Conservation (phyloP, 2,888 invertebrate genomes). For the Abrostola triplasia region DNA sequence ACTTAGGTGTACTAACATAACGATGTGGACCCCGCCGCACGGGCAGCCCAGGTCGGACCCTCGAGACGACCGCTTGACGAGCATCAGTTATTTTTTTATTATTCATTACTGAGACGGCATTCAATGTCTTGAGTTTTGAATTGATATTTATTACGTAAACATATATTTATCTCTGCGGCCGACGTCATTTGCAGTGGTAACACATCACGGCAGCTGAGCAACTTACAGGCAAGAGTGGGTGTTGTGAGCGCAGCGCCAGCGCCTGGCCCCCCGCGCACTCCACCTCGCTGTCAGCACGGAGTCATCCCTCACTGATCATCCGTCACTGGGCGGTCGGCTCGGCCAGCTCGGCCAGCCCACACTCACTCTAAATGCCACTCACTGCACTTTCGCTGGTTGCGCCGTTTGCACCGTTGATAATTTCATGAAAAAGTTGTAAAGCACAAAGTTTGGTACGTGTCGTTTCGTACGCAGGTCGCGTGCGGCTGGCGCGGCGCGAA, state of each 20-base stretch:
- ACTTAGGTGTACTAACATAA: too few relatives aligned
- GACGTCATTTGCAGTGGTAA: too few relatives aligned
- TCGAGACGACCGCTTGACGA: too few relatives aligned
- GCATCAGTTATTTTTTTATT: too few relatives aligned
- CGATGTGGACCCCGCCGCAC: too few relatives aligned
- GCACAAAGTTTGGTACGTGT: constrained; percentile 4
- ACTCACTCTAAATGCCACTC: neutral
- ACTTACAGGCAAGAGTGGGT: constrained; percentile 1
- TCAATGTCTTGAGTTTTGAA: too few relatives aligned
- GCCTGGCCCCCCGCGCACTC: neutral
- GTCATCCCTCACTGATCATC: constrained; percentile 6
- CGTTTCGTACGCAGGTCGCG: neutral
- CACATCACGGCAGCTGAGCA: too few relatives aligned
- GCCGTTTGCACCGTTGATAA: neutral
- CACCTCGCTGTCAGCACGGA: neutral
- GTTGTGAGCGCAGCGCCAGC: neutral
- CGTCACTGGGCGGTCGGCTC: neutral
- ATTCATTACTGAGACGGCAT: too few relatives aligned
- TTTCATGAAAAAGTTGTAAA: constrained; percentile 7
- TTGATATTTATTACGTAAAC: too few relatives aligned
- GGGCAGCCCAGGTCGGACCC: too few relatives aligned
- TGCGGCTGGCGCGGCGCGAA: neutral
- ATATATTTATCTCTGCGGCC: too few relatives aligned
- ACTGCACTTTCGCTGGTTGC: neutral
- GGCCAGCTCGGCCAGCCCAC: neutral